These are phyloP conservation scores for Microctenopoma lineatum DNA, from an alignment of 2,797 vertebrate genomes.

Conservation along the genomic window DNA sequence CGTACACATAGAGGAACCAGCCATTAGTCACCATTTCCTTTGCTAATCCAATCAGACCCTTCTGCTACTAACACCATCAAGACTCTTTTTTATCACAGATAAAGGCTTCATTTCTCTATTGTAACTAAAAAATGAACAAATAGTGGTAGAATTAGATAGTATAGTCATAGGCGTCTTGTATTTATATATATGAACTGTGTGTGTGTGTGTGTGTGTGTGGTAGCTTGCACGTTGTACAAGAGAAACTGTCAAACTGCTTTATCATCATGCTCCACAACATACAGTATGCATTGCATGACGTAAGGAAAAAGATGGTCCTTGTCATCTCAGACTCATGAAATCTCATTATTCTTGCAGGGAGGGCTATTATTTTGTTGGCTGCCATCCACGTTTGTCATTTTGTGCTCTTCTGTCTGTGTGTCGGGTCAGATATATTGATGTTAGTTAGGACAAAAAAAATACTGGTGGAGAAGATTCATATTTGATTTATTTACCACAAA, in stretches of 20 bases:
- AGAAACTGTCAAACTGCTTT: background rate
- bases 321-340: background rate
- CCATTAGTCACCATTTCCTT: constrained; percentile 12
- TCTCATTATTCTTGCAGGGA: background rate
- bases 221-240: too few species aligned
- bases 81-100: background rate
- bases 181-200: background rate
- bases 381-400: background rate
- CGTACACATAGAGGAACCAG: constrained; percentile 23
- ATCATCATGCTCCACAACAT: background rate
- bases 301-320: too few species aligned
- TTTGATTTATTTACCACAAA: constrained; percentile 21
- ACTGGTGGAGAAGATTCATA: background rate
- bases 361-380: background rate
- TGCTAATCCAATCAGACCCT: constrained; percentile 27
- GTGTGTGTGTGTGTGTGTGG: too few species aligned
- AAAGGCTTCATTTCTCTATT: background rate
- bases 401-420: constrained; percentile 1
- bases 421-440: constrained; percentile 6
- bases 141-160: too few species aligned
- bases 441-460: background rate
- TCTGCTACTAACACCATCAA: too few species aligned
- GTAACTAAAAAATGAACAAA: too few species aligned
- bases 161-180: too few species aligned
- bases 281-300: background rate